Percentiles rank a stretch among this genome's conserved stretches.
Evolutionary conservation across 2,888 invertebrate genomes (phyloP).

Genomic region (Eudemis profundana): DNA sequence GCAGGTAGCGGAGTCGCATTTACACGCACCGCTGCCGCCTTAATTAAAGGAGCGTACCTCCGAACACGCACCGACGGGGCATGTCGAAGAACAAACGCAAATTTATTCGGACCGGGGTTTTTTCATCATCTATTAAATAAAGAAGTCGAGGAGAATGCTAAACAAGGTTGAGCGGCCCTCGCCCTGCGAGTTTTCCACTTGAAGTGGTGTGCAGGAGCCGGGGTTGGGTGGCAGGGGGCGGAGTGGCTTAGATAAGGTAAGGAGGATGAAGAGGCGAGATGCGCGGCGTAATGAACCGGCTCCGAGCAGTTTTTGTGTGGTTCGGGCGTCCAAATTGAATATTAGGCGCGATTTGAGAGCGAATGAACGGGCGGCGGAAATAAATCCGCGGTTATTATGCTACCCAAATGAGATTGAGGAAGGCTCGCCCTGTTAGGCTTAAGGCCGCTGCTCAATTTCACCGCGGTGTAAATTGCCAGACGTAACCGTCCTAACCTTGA

Average conservation of each 20-base stretch:
- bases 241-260: constrained; percentile 84
- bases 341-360: constrained; percentile 84
- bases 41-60: constrained; percentile 78
- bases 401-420: constrained; percentile 82
- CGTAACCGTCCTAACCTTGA: constrained; percentile 73
- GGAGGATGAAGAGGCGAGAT: constrained; percentile 84
- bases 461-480: constrained; percentile 75
- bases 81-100: constrained; percentile 80
- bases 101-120: constrained; percentile 82
- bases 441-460: constrained; percentile 77
- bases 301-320: constrained; percentile 83
- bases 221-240: constrained; percentile 58
- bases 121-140: constrained; percentile 85
- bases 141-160: constrained; percentile 84
- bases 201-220: constrained; percentile 75
- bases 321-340: constrained; percentile 83
- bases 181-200: constrained; percentile 84
- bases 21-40: constrained; percentile 70
- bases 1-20: constrained; percentile 69
- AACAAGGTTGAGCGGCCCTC: constrained; percentile 84
- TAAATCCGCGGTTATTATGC: constrained; percentile 84
- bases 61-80: constrained; percentile 70
- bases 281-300: constrained; percentile 84
- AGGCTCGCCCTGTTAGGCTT: constrained; percentile 72
- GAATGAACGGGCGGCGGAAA: constrained; percentile 81